Evolutionary conservation across 1,140 invertebrate species (phyloP), one percentile per base, ranked within the genome.

Genomic region (Nylanderia fulva): DNA sequence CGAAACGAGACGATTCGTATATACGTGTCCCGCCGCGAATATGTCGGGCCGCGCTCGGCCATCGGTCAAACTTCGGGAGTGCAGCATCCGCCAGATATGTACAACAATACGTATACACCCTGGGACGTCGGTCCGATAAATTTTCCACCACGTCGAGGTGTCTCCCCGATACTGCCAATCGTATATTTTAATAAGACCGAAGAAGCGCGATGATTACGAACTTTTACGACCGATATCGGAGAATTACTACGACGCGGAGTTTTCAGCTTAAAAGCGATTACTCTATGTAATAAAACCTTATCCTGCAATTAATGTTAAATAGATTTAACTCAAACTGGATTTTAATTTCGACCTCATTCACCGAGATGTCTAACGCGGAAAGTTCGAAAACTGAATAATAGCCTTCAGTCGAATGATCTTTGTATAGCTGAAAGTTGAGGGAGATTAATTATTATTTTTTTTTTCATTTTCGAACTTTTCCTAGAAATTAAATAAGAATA

Each of bases 1-100:
- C 76, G 45, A 80, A 69, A 63, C 76, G 64, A 63, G 76, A 61
- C 84, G 63, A 85, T 85, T 80, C 84, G 84, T 85, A n/a, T n/a
- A n/a, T n/a, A 85, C 84, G 76, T 85, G 84, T 85, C 84, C 29
- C 56, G 75, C 54, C 63, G 63, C 76, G 76, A 85, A 80, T 85
- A 61, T 71, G 84, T 85, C 64, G 75, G 29, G 42, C 52, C 45
- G 77, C 64, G 64, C 60, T 45, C 52, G 64, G 27, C 84, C 63
- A 85, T 85, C 76, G 64, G 42, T 85, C 84, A 85, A 85, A 80
- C 48, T 13, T 79, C 75, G 76, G 76, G 33, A 85, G 64, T 82
- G 64, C 84, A 63, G 64, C 63, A 39, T 45, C 63, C 48, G 52
- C 21, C 36, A 56, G 77, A 85, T 68, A 79, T n/a, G n/a, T n/a